Percentiles rank a stretch among this genome's conserved stretches.
Conservation (phyloP, 2,113 vertebrate species). For the Colistium nudipinnis region DNA sequence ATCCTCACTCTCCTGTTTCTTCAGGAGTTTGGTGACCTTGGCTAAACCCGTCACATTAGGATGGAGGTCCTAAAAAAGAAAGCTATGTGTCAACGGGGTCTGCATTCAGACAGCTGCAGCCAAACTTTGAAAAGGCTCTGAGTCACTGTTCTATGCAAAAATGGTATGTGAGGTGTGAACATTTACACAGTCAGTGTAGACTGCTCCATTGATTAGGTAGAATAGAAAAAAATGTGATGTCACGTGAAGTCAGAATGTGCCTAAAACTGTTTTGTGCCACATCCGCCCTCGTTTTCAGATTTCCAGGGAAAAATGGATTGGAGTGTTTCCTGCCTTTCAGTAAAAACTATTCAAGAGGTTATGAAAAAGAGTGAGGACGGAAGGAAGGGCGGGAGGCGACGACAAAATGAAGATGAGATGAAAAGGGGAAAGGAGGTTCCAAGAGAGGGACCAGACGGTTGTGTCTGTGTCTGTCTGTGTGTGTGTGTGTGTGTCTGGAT, state of each 20-base stretch:
- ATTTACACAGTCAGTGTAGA: background rate
- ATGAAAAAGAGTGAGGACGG: conserved; percentile 21
- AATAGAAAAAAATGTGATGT: conserved; percentile 1
- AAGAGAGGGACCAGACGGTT: conserved; percentile 23
- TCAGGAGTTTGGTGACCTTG: background rate
- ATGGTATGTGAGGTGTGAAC: background rate
- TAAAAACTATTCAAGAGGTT: conserved; percentile 15
- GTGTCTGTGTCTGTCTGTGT: background rate
- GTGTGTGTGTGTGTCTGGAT: conserved; percentile 5
- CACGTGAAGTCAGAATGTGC: background rate
- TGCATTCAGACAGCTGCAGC: too few species aligned
- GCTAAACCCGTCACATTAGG: too few species aligned
- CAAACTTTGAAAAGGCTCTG: too few species aligned
- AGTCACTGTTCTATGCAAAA: too few species aligned
- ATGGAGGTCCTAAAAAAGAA: too few species aligned
- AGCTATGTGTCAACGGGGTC: too few species aligned
- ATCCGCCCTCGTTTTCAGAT: background rate
- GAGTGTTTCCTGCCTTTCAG: background rate
- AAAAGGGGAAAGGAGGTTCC: conserved; percentile 14
- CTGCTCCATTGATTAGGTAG: background rate
- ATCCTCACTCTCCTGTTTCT: too few species aligned
- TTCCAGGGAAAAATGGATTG: background rate
- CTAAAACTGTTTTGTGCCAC: background rate
- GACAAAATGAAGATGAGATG: conserved; percentile 15
- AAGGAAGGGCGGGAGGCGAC: background rate